phyloP scores from a whole-genome alignment of 2,888 invertebrate genomes.

The Melinaea menophilus region DNA sequence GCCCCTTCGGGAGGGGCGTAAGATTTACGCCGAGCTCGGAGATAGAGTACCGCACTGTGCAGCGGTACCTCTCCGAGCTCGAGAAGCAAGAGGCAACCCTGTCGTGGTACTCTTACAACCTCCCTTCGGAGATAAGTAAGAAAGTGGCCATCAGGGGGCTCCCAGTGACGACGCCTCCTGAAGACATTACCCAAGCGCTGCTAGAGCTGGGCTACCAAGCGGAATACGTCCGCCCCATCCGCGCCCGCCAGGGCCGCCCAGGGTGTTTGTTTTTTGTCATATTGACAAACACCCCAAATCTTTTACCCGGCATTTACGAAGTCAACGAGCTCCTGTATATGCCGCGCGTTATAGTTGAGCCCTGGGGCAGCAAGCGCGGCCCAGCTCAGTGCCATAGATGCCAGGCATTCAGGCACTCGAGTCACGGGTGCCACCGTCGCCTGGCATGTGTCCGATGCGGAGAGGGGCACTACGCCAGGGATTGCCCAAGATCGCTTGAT shows the following conservation, averaged over 20 bases:
- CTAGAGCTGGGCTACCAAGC: background rate
- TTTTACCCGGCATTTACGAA: too few relatives aligned
- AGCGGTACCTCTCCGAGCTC: background rate
- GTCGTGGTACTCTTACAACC: conserved; percentile 27
- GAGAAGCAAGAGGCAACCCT: too few relatives aligned
- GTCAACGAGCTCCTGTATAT: too few relatives aligned
- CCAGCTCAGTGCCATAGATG: background rate
- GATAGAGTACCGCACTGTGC: too few relatives aligned
- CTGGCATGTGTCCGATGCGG: too few relatives aligned
- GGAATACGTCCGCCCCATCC: background rate
- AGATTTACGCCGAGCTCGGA: too few relatives aligned
- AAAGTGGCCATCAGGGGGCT: conserved; percentile 23
- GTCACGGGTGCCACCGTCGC: background rate
- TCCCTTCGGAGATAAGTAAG: conserved; percentile 15
- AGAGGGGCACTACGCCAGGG: too few relatives aligned
- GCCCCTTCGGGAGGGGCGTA: too few relatives aligned
- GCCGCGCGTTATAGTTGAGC: too few relatives aligned
- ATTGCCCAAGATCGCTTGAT: too few relatives aligned
- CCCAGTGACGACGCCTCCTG: background rate
- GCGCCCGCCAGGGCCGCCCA: background rate
- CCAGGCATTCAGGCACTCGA: conserved; percentile 5
- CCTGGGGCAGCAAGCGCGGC: too few relatives aligned
- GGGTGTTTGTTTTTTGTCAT: background rate
- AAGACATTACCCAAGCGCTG: background rate
- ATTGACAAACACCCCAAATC: too few relatives aligned